Conservation (phyloP, 2,888 invertebrate species). For the Eristalis pertinax region DNA sequence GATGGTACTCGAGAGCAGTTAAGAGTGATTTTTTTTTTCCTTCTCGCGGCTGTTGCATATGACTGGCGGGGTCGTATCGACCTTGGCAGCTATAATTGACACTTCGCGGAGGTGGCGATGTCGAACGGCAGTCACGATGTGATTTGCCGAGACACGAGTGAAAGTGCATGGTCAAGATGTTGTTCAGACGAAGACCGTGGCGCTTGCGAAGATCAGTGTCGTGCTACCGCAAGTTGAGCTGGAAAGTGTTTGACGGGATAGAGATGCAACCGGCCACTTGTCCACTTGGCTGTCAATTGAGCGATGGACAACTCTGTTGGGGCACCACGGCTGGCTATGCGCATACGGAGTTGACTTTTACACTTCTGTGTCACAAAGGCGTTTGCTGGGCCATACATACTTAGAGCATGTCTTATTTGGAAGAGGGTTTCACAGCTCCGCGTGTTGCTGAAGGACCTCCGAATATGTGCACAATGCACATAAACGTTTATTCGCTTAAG, state of each 20-base stretch:
- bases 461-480: not conserved
- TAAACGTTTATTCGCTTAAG: not conserved
- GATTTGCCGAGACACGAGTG: not conserved
- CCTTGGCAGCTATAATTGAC: conserved; percentile 32
- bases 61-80: not conserved
- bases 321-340: not conserved
- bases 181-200: not conserved
- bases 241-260: not conserved
- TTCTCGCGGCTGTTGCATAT: conserved; percentile 4
- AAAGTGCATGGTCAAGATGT: not conserved
- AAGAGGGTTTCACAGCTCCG: not conserved
- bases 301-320: not conserved
- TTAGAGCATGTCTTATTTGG: not conserved
- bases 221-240: not conserved
- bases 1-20: not conserved
- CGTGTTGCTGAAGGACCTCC: not conserved
- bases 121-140: not conserved
- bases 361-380: not conserved
- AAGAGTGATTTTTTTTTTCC: not conserved
- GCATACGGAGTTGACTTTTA: not conserved
- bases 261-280: not conserved
- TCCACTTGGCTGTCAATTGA: not conserved
- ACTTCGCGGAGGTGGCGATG: conserved; percentile 2
- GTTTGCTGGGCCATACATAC: not conserved
- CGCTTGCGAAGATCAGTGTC: not conserved